A percentile compares a stretch with the other conserved stretches of the same genome.
phyloP scores from a whole-genome alignment of 2,888 invertebrate genomes.

The Drosophila greeni region DNA sequence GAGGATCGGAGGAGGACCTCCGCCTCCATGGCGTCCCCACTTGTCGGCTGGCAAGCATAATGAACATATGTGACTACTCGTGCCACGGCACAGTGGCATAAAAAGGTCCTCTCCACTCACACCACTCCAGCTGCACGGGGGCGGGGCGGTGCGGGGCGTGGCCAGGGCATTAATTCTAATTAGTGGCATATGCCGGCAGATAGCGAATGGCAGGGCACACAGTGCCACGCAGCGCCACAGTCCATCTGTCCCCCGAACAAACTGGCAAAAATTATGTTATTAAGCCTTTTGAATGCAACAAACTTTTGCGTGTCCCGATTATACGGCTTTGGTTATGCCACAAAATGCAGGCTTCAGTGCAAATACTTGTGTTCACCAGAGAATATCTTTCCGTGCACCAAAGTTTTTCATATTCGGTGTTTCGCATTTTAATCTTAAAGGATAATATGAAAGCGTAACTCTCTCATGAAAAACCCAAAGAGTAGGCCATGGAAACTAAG shows the following conservation, averaged over 20 bases:
- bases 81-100: conserved; percentile 64
- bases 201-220: conserved; percentile 14
- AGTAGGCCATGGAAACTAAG: background rate
- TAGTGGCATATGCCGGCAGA: conserved; percentile 61
- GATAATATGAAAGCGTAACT: background rate
- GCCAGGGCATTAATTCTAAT: conserved; percentile 61
- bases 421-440: background rate
- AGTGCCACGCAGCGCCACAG: conserved; percentile 14
- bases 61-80: conserved; percentile 58
- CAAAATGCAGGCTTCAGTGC: background rate
- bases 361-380: background rate
- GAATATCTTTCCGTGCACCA: background rate
- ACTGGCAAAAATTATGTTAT: conserved; percentile 58
- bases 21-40: conserved; percentile 20
- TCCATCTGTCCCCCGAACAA: conserved; percentile 16
- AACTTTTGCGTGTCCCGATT: conserved; percentile 54
- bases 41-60: conserved; percentile 65
- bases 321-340: conserved; percentile 10
- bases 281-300: conserved; percentile 64
- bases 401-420: background rate
- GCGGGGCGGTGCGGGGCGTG: conserved; percentile 30
- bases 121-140: conserved; percentile 29
- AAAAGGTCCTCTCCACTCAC: conserved; percentile 57
- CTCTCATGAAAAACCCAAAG: background rate
- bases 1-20: conserved; percentile 49